Evolutionary conservation across 2,113 vertebrate species (phyloP), one percentile per base, ranked within the genome.

Genomic region (Grantiella picta): DNA sequence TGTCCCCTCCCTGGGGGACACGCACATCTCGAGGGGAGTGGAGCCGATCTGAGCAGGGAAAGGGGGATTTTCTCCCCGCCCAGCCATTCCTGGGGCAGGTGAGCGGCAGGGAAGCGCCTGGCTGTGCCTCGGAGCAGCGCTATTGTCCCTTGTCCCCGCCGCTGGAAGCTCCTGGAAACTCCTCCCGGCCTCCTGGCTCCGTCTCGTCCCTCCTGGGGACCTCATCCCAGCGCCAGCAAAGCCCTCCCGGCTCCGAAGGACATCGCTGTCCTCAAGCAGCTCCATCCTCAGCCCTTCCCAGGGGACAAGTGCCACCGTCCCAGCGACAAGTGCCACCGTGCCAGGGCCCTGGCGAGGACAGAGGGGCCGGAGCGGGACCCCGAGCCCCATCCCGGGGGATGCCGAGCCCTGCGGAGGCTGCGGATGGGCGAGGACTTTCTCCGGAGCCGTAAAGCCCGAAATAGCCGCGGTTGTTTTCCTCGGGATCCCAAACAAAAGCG

Each of bases 391-490:
- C 44, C 75, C 12, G 1, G 1, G 8, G 35, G n/a, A 31, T 18
- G 33, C 49, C 9, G 12, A 57, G 23, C 38, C 50, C 73, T 15
- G 50, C 35, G 7, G 89, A 59, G 60, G 82, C 79, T 71, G 75
- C 92, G 96, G 96, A 96, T 96, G 96, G 97, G 96, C 90, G 95
- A 86, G 89, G 94, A 66, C 94, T 86, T 76, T 93, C 84, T 71
- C 90, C 20, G 70, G 92, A 82, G 81, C 89, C 12, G 9, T 29
- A 13, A 50, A 89, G 81, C 85, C 88, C 77, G 79, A 94, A 96
- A 96, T 93, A 96, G 53, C 92, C 91, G 13, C 54, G 33, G 49
- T 93, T 96, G 81, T 95, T 96, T 92, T 95, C 57, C 91, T 84
- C 3, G 89, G 81, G 28, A 78, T 91, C 92, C 92, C 96, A 81